These are phyloP conservation scores for Scolopax rusticola DNA, from an alignment of 2,797 vertebrate genomes.

Conservation along the genomic window DNA sequence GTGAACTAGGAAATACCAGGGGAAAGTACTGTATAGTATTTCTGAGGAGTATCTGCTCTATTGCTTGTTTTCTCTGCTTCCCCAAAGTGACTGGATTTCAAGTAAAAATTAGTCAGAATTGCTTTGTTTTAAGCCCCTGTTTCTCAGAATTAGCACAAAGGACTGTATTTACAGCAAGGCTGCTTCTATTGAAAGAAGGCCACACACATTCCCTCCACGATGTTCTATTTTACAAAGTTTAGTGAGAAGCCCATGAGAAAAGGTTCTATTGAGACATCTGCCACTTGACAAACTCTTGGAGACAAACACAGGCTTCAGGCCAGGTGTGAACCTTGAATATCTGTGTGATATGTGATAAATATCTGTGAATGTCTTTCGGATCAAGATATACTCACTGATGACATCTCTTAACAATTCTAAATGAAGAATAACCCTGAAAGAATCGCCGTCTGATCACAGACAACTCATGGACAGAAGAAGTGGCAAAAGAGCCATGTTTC, in stretches of 20 bases:
- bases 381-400: background rate
- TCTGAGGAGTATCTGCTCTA: background rate
- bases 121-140: background rate
- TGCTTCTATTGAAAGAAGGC: background rate
- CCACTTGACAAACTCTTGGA: background rate
- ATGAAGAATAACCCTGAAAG: background rate
- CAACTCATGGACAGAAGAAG: background rate
- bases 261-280: background rate
- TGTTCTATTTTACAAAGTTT: background rate
- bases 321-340: background rate
- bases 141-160: background rate
- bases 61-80: background rate
- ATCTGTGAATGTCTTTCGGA: background rate
- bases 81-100: background rate
- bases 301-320: background rate
- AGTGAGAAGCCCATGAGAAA: background rate
- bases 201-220: background rate
- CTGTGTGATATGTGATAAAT: background rate
- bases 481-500: background rate
- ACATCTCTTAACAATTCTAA: background rate
- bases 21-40: background rate
- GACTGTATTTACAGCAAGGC: background rate
- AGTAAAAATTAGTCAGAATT: background rate
- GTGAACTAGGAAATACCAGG: background rate
- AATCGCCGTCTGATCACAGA: background rate